Evolutionary conservation across 2,888 invertebrate genomes (phyloP).

Genomic region (Oasisia sp.): DNA sequence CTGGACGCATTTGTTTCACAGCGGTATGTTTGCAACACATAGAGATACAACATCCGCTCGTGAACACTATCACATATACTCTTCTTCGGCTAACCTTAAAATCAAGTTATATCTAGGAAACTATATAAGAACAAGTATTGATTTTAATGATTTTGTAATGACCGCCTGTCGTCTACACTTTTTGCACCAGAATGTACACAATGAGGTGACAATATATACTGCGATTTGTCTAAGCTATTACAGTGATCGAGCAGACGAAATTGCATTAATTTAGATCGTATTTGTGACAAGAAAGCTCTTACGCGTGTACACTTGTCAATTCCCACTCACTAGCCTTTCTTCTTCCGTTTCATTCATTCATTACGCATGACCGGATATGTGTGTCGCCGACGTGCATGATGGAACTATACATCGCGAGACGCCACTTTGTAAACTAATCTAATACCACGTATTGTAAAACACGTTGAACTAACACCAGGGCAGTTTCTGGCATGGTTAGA

Average conservation of each 20-base stretch:
- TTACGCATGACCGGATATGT: background rate
- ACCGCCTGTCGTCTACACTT: too few relatives aligned
- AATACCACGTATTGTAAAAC: background rate
- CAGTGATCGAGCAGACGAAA: background rate
- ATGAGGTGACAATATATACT: background rate
- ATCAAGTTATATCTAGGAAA: too few relatives aligned
- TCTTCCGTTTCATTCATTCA: background rate
- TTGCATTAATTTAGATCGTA: background rate
- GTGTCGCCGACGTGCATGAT: background rate
- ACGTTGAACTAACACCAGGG: background rate
- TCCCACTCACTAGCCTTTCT: background rate
- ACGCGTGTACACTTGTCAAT: background rate
- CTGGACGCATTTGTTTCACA: too few relatives aligned
- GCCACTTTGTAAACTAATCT: background rate
- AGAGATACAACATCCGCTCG: too few relatives aligned
- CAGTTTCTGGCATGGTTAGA: background rate
- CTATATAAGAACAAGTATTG: too few relatives aligned
- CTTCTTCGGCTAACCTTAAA: too few relatives aligned
- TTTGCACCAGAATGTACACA: background rate
- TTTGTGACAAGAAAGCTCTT: background rate
- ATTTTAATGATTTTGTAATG: too few relatives aligned
- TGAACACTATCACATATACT: too few relatives aligned
- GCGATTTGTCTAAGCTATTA: background rate
- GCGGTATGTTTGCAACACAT: too few relatives aligned
- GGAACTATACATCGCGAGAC: background rate